Percentiles rank a stretch among this genome's conserved stretches.
phyloP scores from a whole-genome alignment of 2,113 vertebrate genomes.

The Apeltes quadracus region DNA sequence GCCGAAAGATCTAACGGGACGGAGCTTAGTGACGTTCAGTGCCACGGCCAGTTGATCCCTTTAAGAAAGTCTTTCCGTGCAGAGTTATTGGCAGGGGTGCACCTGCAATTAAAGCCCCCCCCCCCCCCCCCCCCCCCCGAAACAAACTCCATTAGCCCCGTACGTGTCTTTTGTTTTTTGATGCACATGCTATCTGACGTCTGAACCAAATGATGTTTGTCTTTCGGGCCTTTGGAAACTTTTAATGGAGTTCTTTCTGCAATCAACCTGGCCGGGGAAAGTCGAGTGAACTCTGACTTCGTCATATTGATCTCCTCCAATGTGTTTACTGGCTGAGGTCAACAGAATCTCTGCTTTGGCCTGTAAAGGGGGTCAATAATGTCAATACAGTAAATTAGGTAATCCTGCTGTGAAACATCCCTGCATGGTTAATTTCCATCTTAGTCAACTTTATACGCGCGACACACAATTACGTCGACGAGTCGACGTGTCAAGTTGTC shows the following conservation, averaged over 20 bases:
- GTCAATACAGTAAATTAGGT: constrained; percentile 83
- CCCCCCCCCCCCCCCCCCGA: no score
- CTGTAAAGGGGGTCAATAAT: constrained; percentile 77
- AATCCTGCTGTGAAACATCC: constrained; percentile 81
- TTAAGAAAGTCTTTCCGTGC: constrained; percentile 32
- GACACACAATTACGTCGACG: constrained; percentile 71
- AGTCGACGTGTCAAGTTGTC: constrained; percentile 70
- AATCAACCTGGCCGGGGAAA: constrained; percentile 71
- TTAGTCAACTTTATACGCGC: constrained; percentile 78
- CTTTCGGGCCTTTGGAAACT: constrained; percentile 75
- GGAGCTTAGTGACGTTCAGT: constrained; percentile 39
- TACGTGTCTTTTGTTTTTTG: constrained; percentile 40
- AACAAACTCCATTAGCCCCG: constrained; percentile 66
- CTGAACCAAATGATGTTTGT: constrained; percentile 76
- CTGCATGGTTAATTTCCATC: constrained; percentile 75
- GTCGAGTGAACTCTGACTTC: constrained; percentile 79
- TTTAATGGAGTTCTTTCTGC: constrained; percentile 74
- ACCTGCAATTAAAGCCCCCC: constrained; percentile 70
- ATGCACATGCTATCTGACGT: constrained; percentile 47
- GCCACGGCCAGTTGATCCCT: constrained; percentile 34
- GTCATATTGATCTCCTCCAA: constrained; percentile 72
- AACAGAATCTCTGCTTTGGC: constrained; percentile 70
- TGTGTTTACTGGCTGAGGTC: constrained; percentile 75
- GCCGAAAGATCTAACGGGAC: constrained; percentile 41
- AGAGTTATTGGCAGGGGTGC: constrained; percentile 50